A percentile compares a stretch with the other conserved stretches of the same genome.
phyloP scores from a whole-genome alignment of 1,140 invertebrate genomes.

The Conopomorpha cramerella region DNA sequence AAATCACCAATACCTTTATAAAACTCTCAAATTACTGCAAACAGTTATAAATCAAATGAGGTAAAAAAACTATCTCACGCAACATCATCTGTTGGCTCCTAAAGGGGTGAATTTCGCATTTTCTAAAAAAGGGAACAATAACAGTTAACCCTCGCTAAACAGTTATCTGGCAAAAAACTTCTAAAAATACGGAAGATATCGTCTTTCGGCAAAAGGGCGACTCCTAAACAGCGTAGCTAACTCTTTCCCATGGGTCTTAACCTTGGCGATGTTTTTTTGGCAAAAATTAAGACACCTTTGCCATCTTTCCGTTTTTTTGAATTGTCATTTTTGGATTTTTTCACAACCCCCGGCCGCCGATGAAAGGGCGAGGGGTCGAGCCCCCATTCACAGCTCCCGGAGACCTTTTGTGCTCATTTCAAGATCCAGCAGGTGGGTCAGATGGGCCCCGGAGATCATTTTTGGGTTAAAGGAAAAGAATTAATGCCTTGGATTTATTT shows the following conservation, averaged over 20 bases:
- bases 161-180: conserved; percentile 23
- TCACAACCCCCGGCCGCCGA: conserved; percentile 7
- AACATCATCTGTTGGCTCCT: conserved; percentile 34
- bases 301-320: conserved; percentile 48
- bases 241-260: conserved; percentile 60
- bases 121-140: conserved; percentile 21
- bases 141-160: conserved; percentile 28
- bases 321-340: conserved; percentile 22
- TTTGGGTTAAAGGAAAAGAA: conserved; percentile 23
- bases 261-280: conserved; percentile 44
- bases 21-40: conserved; percentile 58
- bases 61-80: conserved; percentile 50
- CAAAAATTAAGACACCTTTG: conserved; percentile 56
- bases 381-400: conserved; percentile 20
- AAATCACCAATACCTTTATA: conserved; percentile 30
- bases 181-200: conserved; percentile 35
- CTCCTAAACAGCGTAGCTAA: conserved; percentile 25
- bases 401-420: conserved; percentile 18
- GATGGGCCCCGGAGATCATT: conserved; percentile 18
- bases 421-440: conserved; percentile 53
- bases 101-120: conserved; percentile 44
- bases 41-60: conserved; percentile 50
- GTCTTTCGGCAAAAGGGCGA: conserved; percentile 11
- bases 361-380: conserved; percentile 30
- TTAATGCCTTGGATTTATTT: too few species aligned